Base-by-base conservation (phyloP, 1,140 invertebrate genomes). In the Papilio aristodemus region DNA sequence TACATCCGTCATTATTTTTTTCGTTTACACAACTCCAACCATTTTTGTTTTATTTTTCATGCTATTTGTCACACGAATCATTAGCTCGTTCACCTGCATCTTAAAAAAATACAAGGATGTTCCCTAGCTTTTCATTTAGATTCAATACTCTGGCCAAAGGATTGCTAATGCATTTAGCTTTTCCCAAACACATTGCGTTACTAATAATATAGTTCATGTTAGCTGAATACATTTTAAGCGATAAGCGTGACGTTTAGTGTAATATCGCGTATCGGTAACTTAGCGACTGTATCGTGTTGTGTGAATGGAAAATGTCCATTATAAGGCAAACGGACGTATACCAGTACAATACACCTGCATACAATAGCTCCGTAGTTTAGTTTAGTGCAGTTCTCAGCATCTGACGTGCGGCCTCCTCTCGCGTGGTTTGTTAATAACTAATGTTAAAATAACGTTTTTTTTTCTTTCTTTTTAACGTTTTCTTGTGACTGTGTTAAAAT, bases 301-400 rank as follows among this genome's bases (percentile, higher is more conserved):
- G 84, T 84, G 85, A 88, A 86, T 87, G 84, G 87, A 86, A 89
- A 89, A 88, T 85, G 80, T 71, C 83, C 81, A 88, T 89, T 84
- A 87, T 85, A 87, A 85, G 77, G 78, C 84, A 79, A 86, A 83
- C 80, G 78, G 83, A 87, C 85, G 81, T 84, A 73, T 77, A 32
- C 43, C 10, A 81, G 70, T 81, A 86, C 83, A 86, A 88, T 89
- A 75, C 86, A 86, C 83, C 83, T 90, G 87, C 87, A 90, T 88
- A 90, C 86, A 89, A 90, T 90, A 78, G 83, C 76, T 80, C 27
- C 32, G 59, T 83, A 78, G 78, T 78, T 80, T 81, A 83, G 85
- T 84, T 79, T 84, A 81, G 78, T 85, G 83, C 76, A 82, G 83
- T 80, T 85, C 84, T 74, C 87, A 86, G 87, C 83, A 80, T 87